Base-by-base conservation (phyloP, 2,888 invertebrate species). In the Tetrapedia diversipes region DNA sequence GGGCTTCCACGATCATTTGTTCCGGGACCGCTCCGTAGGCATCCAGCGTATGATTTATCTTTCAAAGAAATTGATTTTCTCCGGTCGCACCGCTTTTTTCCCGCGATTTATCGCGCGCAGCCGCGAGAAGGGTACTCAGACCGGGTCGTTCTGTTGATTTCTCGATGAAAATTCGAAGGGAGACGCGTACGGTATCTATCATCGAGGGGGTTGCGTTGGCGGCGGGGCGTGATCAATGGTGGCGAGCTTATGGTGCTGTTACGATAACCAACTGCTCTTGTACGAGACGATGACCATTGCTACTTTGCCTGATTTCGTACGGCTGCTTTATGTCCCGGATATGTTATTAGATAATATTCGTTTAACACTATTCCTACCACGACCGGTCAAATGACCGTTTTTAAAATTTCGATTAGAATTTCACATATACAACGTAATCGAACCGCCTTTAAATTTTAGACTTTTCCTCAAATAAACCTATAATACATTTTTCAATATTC, bases 1-100 rank as follows among this genome's bases (percentile, higher is more conserved):
- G 63, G 22, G 39, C 69, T 70, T 71, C 83, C 60, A 63, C 61
- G 75, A 71, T 82, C 77, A 80, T 82, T 82, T 80, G 75, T 82
- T 63, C 68, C 54, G 39, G 24, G 60, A 51, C 53, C 61, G 24
- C 60, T 54, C 57, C 71, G 81, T 53, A 64, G 56, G 74, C 63
- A 79, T 69, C 75, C 75, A 79, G 16, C 19, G 53, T 60, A 67
- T 77, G 77, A 77, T 78, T 78, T 78, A 78, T 78, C 78, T 66
- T 64, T 78, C 78, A 72, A 54, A 47, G 71, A 51, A 78, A 78
- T 78, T 78, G 72, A 77, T 78, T 77, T 78, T 67, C 77, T 76
- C 70, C 47, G 77, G 70, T 57, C 64, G 59, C 67, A 49, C 43
- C 22, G 54, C 24, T 69, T 77, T 77, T 77, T 75, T 54, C 43